phyloP scores from a whole-genome alignment of 2,113 vertebrate genomes.

The Sclerurus mexicanus region DNA sequence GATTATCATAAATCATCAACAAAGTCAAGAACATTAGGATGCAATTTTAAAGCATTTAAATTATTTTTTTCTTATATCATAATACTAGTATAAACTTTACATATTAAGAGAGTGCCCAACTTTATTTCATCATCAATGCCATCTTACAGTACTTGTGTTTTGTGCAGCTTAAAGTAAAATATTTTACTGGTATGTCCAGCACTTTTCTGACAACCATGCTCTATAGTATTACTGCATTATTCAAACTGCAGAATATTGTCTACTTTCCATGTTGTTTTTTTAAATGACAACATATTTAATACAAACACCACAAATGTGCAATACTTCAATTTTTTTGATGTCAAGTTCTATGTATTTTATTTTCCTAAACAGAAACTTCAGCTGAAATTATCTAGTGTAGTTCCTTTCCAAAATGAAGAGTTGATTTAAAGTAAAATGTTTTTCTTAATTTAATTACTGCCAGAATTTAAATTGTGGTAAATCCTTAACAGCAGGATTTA shows the following conservation, averaged over 20 bases:
- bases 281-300: not conserved
- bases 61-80: not conserved
- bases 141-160: not conserved
- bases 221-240: not conserved
- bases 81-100: not conserved
- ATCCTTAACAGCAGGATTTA: not conserved
- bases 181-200: not conserved
- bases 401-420: not conserved
- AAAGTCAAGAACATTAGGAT: not conserved
- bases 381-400: not conserved
- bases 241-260: not conserved
- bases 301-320: not conserved
- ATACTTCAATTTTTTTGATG: not conserved
- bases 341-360: not conserved
- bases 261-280: not conserved
- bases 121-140: not conserved
- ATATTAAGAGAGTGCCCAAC: not conserved
- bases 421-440: not conserved
- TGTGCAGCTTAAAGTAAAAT: not conserved
- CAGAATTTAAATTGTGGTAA: not conserved
- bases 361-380: not conserved
- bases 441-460: not conserved
- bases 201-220: not conserved
- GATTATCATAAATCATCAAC: not conserved
- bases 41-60: not conserved